These are phyloP conservation scores for Tachystola acroxantha DNA, from an alignment of 2,888 invertebrate genomes.

Conservation along the genomic window DNA sequence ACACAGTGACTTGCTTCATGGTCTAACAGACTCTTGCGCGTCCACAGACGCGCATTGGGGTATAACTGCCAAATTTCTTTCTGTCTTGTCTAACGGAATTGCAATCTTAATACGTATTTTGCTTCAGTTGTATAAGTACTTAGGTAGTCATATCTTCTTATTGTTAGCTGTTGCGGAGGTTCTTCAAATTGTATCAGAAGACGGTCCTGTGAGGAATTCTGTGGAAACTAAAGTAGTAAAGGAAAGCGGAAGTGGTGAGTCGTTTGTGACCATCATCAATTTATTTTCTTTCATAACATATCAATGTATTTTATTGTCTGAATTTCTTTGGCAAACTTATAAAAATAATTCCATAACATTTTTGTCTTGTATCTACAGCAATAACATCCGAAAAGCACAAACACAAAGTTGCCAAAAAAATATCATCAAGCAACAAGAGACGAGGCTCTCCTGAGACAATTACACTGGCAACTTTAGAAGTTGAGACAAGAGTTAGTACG, in stretches of 20 bases:
- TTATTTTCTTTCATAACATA: too few relatives aligned
- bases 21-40: too few relatives aligned
- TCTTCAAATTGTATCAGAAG: conserved; percentile 25
- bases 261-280: too few relatives aligned
- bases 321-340: background rate
- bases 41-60: too few relatives aligned
- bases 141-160: too few relatives aligned
- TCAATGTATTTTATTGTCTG: conserved; percentile 1
- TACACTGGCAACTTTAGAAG: conserved; percentile 19
- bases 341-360: too few relatives aligned
- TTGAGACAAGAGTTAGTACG: background rate
- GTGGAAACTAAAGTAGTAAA: conserved; percentile 27
- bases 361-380: background rate
- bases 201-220: conserved; percentile 16
- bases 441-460: conserved; percentile 33
- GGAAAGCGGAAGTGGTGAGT: conserved; percentile 34
- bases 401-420: conserved; percentile 35
- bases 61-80: too few relatives aligned
- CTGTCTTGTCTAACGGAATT: too few relatives aligned
- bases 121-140: too few relatives aligned
- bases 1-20: too few relatives aligned
- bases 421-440: conserved; percentile 34
- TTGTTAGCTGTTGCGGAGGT: conserved; percentile 41
- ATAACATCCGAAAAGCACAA: conserved; percentile 39
- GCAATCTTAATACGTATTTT: too few relatives aligned